Evolutionary conservation across 1,140 invertebrate genomes (phyloP), one percentile per base, ranked within the genome.

Genomic region (Hydropsyche tenuis): DNA sequence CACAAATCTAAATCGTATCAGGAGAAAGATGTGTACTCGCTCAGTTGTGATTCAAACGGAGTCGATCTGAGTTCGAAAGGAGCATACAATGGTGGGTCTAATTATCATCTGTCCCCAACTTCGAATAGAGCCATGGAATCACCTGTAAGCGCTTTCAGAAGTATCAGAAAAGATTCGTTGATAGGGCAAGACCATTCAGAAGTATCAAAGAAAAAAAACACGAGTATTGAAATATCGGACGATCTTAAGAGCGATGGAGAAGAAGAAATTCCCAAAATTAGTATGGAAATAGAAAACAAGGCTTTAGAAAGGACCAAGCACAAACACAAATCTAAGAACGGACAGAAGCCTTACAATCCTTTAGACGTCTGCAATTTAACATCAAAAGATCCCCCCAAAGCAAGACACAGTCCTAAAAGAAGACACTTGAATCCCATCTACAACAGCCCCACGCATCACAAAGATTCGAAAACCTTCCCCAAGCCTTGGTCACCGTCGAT

Each of bases 281-380:
- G n/a, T n/a, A n/a, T 75, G 80, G 65, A 78, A 85, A 64, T 6
- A 2, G 20, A 27, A 42, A 64, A 42, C 23, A 22, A 37, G 80
- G 79, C 73, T 80, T 45, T 81, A 64, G 73, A 65, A 74, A 66
- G 48, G 78, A 79, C 81, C 82, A 78, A 80, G 42, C 78, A 73
- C 45, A 63, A 79, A 76, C 73, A 80, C 83, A 66, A 76, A 16
- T 65, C 82, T 82, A 75, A 79, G 76, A 80, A 78, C 53, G 78
- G 79, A 46, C 83, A 86, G 42, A 88, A 88, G 75, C 88, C 88
- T 69, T 89, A 89, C 78, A 90, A 90, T 81, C 89, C 89, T 2
- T 78, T 90, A 73, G 89, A 90, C 77, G 89, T 90, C 6, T 89
- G 86, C 51, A 90, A 90, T 81, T 81, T 91, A 66, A 85, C 89